A percentile compares a stretch with the other conserved stretches of the same genome.
Evolutionary conservation across 2,888 invertebrate genomes (phyloP).

Genomic region (Melanophora roralis): DNA sequence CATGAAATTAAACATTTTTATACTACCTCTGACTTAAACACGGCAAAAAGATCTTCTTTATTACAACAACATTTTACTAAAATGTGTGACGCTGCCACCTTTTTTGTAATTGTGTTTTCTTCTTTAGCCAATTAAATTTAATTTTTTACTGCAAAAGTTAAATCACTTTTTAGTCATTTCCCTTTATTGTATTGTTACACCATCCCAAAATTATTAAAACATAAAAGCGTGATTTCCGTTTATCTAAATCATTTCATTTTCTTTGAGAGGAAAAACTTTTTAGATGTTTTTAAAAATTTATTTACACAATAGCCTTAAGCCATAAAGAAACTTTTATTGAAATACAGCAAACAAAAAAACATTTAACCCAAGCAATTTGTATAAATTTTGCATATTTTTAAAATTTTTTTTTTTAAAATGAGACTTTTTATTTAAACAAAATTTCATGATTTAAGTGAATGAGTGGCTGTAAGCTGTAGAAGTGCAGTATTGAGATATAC

Average conservation of each 20-base stretch:
- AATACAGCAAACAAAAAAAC: slow-evolving; percentile 1
- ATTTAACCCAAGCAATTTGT: slow-evolving; percentile 41
- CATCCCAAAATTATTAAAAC: not conserved
- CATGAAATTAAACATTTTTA: too few species aligned
- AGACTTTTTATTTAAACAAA: not conserved
- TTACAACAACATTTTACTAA: slow-evolving; percentile 35
- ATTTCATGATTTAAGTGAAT: slow-evolving; percentile 1
- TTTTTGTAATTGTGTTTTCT: not conserved
- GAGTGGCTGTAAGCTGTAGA: not conserved
- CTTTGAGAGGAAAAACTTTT: not conserved
- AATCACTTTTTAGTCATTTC: not conserved
- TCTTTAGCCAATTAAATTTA: not conserved
- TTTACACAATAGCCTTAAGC: slow-evolving; percentile 42
- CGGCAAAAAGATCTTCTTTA: too few species aligned
- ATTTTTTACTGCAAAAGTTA: slow-evolving; percentile 9
- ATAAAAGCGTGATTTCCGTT: not conserved
- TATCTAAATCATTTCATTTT: not conserved
- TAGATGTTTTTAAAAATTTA: slow-evolving; percentile 15
- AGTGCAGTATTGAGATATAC: not conserved
- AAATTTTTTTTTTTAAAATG: slow-evolving; percentile 30
- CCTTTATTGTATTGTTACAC: too few species aligned
- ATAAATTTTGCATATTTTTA: slow-evolving; percentile 46
- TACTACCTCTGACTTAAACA: too few species aligned
- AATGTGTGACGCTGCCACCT: slow-evolving; percentile 18
- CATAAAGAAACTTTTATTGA: not conserved